These are phyloP conservation scores for Schizaphis graminum DNA, from an alignment of 2,888 invertebrate species.

Conservation along the genomic window DNA sequence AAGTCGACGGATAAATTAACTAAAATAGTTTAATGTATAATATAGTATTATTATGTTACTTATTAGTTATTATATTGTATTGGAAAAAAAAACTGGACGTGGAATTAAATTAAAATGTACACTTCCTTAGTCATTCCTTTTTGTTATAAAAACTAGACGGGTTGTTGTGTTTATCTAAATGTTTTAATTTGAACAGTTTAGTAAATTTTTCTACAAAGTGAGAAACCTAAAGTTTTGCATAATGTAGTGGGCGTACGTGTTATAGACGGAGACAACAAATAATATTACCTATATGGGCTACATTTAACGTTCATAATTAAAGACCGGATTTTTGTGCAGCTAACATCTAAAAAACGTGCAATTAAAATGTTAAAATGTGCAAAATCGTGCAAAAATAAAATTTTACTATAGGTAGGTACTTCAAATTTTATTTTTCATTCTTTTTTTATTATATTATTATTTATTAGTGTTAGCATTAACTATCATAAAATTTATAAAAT, in stretches of 20 bases:
- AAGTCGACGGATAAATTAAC: neutral
- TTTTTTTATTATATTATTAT: too few relatives aligned
- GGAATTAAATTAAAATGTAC: neutral
- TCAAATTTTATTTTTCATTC: too few relatives aligned
- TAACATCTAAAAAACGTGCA: too few relatives aligned
- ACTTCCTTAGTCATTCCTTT: neutral
- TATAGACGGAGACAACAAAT: neutral
- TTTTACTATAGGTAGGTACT: too few relatives aligned
- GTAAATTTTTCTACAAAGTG: neutral
- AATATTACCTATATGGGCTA: neutral
- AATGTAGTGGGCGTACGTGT: neutral
- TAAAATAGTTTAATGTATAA: neutral
- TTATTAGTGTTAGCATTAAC: too few relatives aligned
- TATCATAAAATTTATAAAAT: too few relatives aligned
- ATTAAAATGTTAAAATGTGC: too few relatives aligned
- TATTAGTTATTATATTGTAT: neutral
- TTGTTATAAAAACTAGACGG: neutral
- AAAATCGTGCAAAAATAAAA: too few relatives aligned
- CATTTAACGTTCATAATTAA: too few relatives aligned
- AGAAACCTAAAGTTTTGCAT: neutral
- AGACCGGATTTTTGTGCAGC: too few relatives aligned
- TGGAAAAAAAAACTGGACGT: neutral
- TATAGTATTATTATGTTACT: neutral
- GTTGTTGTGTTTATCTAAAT: neutral
- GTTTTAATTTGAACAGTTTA: neutral